Evolutionary conservation across 1,140 invertebrate genomes (phyloP), one percentile per base, ranked within the genome.

Genomic region (Trichonephila clavipes): DNA sequence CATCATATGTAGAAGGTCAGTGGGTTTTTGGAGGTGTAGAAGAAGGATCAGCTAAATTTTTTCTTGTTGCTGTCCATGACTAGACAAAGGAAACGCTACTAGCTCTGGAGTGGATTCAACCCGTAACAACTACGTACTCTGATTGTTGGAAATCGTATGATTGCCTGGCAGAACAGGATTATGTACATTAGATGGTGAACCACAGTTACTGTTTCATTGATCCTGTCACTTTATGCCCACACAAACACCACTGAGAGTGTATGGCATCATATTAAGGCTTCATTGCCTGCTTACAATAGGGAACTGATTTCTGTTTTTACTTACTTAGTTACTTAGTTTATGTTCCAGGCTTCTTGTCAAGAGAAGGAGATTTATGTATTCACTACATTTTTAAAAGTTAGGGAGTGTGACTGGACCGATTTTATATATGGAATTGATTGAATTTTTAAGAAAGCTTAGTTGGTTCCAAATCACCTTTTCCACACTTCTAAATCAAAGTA

Each of bases 281-380:
- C 28, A 6, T 28, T 6, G 6, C 14, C 14, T 21, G 77, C 21
- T 6, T 44, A 16, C 16, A 81, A 34, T 59, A 34, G 28, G 16
- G 21, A 94, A 44, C 24, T 16, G 21, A 81, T 10, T 64, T 92
- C 85, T 14, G 3, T 44, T 93, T 59, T 61, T 81, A 44, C 28
- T 81, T 81, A 24, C 21, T 7, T n/a, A n/a, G n/a, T n/a, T n/a
- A 1, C 28, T 8, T 0, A 28, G 28, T 28, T 64, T 21, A 6
- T 64, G 0, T 64, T 64, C 21, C 5, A 64, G 5, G 21, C 4
- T 5, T 64, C 62, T 64, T 64, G 62, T 2, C 18, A 21, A 64
- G 14, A 64, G 18, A 4, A 64, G 21, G 21, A 64, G 18, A 21
- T 64, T 1, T 21, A 21, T 64, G 62, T 64, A 14, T 64, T 64